phyloP scores from a whole-genome alignment of 2,797 vertebrate species.

The Allobates femoralis region DNA sequence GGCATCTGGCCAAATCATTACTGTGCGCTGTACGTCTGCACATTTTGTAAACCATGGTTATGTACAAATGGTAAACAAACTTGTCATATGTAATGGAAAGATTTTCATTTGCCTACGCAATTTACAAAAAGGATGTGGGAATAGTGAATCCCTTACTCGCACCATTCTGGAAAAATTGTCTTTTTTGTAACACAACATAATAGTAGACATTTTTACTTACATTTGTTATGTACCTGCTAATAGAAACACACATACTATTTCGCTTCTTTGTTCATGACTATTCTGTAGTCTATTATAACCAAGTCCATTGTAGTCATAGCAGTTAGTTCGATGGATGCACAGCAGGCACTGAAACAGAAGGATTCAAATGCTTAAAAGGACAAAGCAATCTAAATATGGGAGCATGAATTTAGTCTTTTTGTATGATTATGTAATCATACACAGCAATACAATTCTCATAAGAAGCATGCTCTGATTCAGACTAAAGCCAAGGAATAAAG shows the following conservation, averaged over 20 bases:
- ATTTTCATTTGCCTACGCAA: slow-evolving; percentile 23
- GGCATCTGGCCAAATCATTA: slow-evolving; percentile 70
- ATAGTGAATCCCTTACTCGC: neutral
- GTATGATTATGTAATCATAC: too few relatives aligned
- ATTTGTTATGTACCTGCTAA: neutral
- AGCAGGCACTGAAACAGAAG: neutral
- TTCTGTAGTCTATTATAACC: neutral
- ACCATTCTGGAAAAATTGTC: neutral
- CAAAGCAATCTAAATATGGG: neutral
- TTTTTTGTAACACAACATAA: neutral
- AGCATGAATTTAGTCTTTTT: too few relatives aligned
- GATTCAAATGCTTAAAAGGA: neutral
- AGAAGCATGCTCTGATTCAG: too few relatives aligned
- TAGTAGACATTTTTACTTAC: slow-evolving; percentile 1
- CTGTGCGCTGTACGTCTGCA: slow-evolving; percentile 63
- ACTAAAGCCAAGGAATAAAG: too few relatives aligned
- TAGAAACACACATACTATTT: neutral
- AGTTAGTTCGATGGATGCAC: neutral
- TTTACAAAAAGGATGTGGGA: neutral
- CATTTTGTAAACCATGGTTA: slow-evolving; percentile 70
- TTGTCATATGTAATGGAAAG: slow-evolving; percentile 39
- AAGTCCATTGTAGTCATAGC: neutral
- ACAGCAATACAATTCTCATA: too few relatives aligned
- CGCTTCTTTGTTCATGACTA: neutral
- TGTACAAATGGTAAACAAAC: slow-evolving; percentile 36